Percentiles rank a stretch among this genome's conserved stretches.
phyloP scores from a whole-genome alignment of 2,888 invertebrate genomes.

The Sphecodes monilicornis region DNA sequence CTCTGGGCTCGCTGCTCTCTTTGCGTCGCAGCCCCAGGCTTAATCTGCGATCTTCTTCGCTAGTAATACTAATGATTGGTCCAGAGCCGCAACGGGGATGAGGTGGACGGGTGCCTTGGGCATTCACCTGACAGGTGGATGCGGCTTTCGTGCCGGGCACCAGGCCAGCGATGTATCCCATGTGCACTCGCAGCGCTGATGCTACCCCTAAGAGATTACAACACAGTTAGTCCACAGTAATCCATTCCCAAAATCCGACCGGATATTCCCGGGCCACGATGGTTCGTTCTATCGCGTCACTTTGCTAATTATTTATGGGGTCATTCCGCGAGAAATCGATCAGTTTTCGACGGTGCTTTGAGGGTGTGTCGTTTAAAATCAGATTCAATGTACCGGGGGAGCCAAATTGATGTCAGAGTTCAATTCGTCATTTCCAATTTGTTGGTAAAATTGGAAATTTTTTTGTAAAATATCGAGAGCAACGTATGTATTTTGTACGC shows the following conservation, averaged over 20 bases:
- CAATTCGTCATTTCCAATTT: neutral
- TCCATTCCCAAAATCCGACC: neutral
- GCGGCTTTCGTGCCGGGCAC: slow-evolving; percentile 87
- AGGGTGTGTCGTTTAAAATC: neutral
- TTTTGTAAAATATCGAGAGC: neutral
- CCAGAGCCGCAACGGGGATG: slow-evolving; percentile 82
- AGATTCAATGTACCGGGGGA: neutral
- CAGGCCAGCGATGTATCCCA: slow-evolving; percentile 90
- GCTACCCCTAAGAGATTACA: slow-evolving; percentile 85
- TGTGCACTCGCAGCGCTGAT: slow-evolving; percentile 89
- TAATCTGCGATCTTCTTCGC: slow-evolving; percentile 81
- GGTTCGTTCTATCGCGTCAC: neutral
- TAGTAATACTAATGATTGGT: slow-evolving; percentile 82
- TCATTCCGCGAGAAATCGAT: neutral
- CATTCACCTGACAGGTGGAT: slow-evolving; percentile 80
- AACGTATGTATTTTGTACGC: no score
- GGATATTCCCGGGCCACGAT: neutral
- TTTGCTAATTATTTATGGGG: neutral
- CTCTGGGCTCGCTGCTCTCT: slow-evolving; percentile 86
- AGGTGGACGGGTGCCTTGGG: slow-evolving; percentile 76
- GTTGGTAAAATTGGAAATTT: neutral
- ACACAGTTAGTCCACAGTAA: neutral
- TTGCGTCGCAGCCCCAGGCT: slow-evolving; percentile 81
- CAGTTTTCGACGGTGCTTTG: neutral
- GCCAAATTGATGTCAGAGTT: neutral